Evolutionary conservation across 2,888 invertebrate species (phyloP).

Genomic region (Chesias legatella): DNA sequence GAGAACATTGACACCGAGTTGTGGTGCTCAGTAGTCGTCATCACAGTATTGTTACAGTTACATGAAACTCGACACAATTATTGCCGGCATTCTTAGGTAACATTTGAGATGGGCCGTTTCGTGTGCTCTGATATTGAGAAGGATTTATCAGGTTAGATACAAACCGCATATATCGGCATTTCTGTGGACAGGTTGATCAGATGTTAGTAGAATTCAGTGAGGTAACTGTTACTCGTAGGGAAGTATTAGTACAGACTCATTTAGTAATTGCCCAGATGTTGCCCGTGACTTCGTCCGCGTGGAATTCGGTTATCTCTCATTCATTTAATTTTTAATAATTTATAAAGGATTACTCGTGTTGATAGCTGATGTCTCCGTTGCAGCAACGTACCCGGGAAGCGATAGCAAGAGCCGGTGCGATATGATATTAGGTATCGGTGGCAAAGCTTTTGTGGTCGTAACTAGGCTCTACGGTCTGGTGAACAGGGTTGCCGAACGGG

Average conservation of each 20-base stretch:
- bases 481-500: slow-evolving; percentile 26
- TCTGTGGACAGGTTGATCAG: no score
- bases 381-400: slow-evolving; percentile 5
- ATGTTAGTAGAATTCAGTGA: no score
- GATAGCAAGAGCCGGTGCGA: slow-evolving; percentile 41
- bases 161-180: no score
- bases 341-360: no score
- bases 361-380: no score
- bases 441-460: slow-evolving; percentile 53
- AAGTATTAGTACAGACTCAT: no score
- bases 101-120: slow-evolving; percentile 26
- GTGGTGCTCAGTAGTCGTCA: slow-evolving; percentile 15
- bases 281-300: no score
- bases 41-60: slow-evolving; percentile 3
- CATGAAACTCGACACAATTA: slow-evolving; percentile 23
- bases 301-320: no score
- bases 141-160: no score
- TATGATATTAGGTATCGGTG: slow-evolving; percentile 64
- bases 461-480: slow-evolving; percentile 30
- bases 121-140: slow-evolving; percentile 20
- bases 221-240: no score
- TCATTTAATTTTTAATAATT: no score
- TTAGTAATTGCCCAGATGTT: no score
- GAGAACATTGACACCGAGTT: slow-evolving; percentile 24
- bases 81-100: slow-evolving; percentile 19